Conservation (phyloP, 2,797 vertebrate genomes). For the Perodicticus potto region DNA sequence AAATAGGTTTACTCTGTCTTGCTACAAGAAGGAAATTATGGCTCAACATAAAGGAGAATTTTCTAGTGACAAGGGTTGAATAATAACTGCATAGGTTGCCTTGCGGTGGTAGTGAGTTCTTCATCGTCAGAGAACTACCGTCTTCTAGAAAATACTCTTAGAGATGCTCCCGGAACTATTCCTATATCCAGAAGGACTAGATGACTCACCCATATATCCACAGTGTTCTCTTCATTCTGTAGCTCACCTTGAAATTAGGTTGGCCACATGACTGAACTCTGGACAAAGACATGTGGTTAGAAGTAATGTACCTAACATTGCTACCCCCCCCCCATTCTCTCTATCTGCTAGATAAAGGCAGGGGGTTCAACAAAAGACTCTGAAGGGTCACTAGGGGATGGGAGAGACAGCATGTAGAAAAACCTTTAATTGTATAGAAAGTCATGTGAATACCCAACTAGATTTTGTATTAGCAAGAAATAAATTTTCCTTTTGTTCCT, state of each 20-base stretch:
- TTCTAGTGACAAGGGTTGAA: conserved; percentile 2
- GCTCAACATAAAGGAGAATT: conserved; percentile 35
- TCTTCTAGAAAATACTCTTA: background rate
- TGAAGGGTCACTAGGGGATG: background rate
- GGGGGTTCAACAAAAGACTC: background rate
- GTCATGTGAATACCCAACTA: background rate
- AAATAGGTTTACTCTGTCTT: conserved; percentile 16
- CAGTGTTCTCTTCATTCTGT: background rate
- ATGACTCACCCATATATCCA: background rate
- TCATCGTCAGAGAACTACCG: background rate
- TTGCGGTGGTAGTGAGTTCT: background rate
- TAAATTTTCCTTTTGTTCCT: background rate
- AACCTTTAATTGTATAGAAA: background rate
- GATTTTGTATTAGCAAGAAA: background rate
- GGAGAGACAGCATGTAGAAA: background rate
- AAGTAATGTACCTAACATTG: background rate
- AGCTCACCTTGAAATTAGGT: background rate
- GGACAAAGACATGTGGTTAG: background rate
- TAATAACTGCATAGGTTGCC: background rate
- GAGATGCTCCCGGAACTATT: background rate
- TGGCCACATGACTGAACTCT: background rate
- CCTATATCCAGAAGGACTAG: background rate
- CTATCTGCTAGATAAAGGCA: background rate
- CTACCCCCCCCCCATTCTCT: background rate
- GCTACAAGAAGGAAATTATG: background rate